Conservation (phyloP, 2,888 invertebrate species). For the Sussaba pulchella region DNA sequence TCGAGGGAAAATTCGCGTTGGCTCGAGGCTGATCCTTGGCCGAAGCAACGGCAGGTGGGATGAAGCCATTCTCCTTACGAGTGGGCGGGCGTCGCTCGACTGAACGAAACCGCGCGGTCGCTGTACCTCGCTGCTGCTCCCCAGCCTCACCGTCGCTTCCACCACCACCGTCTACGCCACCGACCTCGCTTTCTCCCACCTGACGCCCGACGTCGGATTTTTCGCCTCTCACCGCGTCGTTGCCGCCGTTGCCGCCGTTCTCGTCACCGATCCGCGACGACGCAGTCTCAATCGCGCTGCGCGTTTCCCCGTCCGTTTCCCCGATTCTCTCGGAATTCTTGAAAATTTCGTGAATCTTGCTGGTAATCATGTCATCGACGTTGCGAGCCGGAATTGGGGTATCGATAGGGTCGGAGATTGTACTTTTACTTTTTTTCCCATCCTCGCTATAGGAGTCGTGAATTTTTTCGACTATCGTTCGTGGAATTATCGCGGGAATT, state of each 20-base stretch:
- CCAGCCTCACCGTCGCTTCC: constrained; percentile 74
- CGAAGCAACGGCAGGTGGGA: constrained; percentile 52
- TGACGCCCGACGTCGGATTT: constrained; percentile 62
- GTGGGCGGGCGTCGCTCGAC: constrained; percentile 83
- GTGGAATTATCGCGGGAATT: constrained; percentile 24
- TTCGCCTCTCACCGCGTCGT: constrained; percentile 70
- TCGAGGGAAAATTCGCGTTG: constrained; percentile 66
- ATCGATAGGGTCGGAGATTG: background rate
- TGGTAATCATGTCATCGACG: constrained; percentile 75
- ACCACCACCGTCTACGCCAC: constrained; percentile 72
- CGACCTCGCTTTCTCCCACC: constrained; percentile 66
- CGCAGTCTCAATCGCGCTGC: constrained; percentile 86
- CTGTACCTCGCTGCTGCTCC: constrained; percentile 71
- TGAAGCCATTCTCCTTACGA: constrained; percentile 80
- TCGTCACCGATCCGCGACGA: constrained; percentile 62
- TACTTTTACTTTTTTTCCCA: background rate
- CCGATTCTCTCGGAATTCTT: constrained; percentile 69
- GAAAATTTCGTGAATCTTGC: constrained; percentile 76
- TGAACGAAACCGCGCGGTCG: constrained; percentile 82
- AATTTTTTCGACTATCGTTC: constrained; percentile 1
- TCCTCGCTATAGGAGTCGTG: background rate
- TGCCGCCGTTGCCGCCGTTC: constrained; percentile 1
- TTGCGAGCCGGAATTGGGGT: constrained; percentile 30
- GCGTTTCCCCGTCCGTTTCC: constrained; percentile 83
- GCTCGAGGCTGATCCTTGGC: constrained; percentile 51